Percentiles rank a stretch among this genome's conserved stretches.
Evolutionary conservation across 1,140 invertebrate genomes (phyloP).

Genomic region (Drosophila sturtevanti): DNA sequence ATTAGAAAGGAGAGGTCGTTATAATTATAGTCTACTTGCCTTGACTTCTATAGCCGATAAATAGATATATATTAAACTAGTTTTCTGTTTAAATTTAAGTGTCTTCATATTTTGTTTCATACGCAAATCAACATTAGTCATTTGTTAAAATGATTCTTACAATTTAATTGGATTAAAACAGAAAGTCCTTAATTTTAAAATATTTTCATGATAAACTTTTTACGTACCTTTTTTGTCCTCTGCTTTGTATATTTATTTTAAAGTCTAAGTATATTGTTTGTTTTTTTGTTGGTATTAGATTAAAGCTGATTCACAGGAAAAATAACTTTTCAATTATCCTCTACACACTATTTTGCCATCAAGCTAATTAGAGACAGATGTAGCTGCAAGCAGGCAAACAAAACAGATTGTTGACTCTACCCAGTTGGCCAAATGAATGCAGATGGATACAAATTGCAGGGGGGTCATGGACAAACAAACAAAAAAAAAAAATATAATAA

Average conservation of each 20-base stretch:
- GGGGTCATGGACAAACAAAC: neutral
- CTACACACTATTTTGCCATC: slow-evolving; percentile 6
- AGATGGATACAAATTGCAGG: slow-evolving; percentile 13
- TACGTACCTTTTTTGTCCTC: neutral
- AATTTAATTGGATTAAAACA: no score
- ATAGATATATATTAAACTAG: no score
- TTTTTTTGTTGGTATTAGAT: neutral
- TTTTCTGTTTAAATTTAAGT: no score
- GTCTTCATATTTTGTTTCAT: no score
- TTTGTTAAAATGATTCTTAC: no score
- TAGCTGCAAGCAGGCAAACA: slow-evolving; percentile 2
- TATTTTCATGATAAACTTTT: no score
- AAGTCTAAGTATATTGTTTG: neutral
- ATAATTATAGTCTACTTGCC: no score
- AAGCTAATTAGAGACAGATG: slow-evolving; percentile 17
- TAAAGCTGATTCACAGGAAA: slow-evolving; percentile 9
- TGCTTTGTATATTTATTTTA: neutral
- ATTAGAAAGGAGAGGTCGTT: no score
- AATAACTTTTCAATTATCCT: slow-evolving; percentile 11
- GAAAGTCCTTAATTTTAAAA: no score
- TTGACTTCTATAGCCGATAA: no score
- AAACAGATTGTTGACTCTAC: slow-evolving; percentile 4
- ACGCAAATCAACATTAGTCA: no score
- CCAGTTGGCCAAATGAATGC: slow-evolving; percentile 6
- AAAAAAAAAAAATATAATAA: neutral